A percentile compares a stretch with the other conserved stretches of the same genome.
Conservation (phyloP, 1,140 invertebrate species). For the Maniola jurtina region DNA sequence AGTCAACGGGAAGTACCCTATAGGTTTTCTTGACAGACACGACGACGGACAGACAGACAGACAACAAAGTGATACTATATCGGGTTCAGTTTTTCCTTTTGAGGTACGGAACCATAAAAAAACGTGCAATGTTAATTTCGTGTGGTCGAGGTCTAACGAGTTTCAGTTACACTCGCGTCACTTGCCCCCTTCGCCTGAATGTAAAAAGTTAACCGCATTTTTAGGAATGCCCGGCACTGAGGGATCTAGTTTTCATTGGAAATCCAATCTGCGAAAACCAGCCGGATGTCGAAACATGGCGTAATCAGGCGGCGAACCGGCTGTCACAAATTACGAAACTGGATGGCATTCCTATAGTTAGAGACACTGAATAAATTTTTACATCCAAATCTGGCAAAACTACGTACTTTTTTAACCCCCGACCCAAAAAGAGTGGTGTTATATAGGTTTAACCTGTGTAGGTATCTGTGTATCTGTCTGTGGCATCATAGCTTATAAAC, state of each 20-base stretch:
- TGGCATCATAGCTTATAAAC: no score
- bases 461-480: no score
- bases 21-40: no score
- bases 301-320: constrained; percentile 84
- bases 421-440: no score
- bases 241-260: constrained; percentile 87
- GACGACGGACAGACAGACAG: no score
- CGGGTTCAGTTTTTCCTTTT: no score
- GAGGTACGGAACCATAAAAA: no score
- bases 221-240: constrained; percentile 77
- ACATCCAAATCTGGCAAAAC: background rate
- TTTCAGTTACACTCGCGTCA: background rate
- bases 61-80: no score
- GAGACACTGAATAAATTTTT: constrained; percentile 49
- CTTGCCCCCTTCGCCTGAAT: background rate
- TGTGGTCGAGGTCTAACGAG: background rate
- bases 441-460: no score
- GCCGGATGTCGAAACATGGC: constrained; percentile 84
- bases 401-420: no score
- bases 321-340: constrained; percentile 90
- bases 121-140: no score
- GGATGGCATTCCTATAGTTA: constrained; percentile 87
- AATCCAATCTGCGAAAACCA: constrained; percentile 90
- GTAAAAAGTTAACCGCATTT: constrained; percentile 22
- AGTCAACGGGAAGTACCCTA: no score